These are phyloP conservation scores for Amblyjoppa proteus DNA, from an alignment of 2,888 invertebrate genomes.

Conservation along the genomic window DNA sequence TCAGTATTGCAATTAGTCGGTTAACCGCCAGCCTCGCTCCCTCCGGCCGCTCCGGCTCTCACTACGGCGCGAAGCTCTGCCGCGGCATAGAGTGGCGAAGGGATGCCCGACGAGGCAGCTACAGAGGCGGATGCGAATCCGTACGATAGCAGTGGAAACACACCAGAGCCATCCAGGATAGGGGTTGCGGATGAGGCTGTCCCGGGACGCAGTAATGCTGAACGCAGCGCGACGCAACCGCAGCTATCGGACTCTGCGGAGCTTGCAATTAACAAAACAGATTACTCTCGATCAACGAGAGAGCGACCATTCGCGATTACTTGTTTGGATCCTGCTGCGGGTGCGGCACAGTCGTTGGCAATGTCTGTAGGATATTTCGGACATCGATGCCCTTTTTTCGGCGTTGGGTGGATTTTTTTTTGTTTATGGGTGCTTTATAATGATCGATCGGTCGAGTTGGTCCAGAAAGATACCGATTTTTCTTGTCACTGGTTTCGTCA, in stretches of 20 bases:
- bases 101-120: conserved; percentile 50
- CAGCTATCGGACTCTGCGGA: conserved; percentile 81
- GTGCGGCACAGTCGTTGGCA: background rate
- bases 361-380: too few relatives aligned
- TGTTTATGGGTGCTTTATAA: background rate
- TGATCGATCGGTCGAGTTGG: too few relatives aligned
- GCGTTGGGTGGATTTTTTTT: background rate
- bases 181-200: conserved; percentile 61
- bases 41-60: conserved; percentile 54
- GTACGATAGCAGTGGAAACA: conserved; percentile 48
- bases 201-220: conserved; percentile 75
- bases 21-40: conserved; percentile 76
- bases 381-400: too few relatives aligned
- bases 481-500: too few relatives aligned
- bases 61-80: conserved; percentile 63
- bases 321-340: conserved; percentile 28
- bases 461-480: too few relatives aligned
- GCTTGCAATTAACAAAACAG: conserved; percentile 84
- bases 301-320: conserved; percentile 72
- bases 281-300: conserved; percentile 82
- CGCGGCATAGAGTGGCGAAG: conserved; percentile 51
- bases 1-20: conserved; percentile 83
- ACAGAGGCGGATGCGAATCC: conserved; percentile 48
- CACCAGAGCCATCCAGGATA: conserved; percentile 27
- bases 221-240: conserved; percentile 78